Evolutionary conservation across 2,113 vertebrate genomes (phyloP), one percentile per base, ranked within the genome.

Genomic region (Misgurnus anguillicaudatus): DNA sequence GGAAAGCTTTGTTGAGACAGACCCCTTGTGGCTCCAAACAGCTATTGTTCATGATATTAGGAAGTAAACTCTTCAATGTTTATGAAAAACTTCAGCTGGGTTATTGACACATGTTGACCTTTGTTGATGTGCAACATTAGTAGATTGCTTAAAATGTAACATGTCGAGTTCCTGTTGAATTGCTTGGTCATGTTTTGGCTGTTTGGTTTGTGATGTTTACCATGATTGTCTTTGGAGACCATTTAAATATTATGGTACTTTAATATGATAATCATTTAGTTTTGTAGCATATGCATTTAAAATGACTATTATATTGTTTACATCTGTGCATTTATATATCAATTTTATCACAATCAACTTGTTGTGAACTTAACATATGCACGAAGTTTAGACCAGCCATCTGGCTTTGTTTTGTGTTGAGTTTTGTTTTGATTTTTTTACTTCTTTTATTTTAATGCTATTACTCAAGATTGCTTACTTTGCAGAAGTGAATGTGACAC

Each of bases 31-130:
- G 88, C 79, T 88, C 83, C 88, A 83, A 89, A 90, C 90, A 87
- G 89, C 87, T 87, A 86, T 1, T 65, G 87, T 91, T 87, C 82
- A 78, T 75, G 83, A 80, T 75, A n/a, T 86, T 78, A 86, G 80
- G 64, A 84, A 86, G 83, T 88, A 88, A 88, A 91, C 87, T 90
- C 85, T 88, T 90, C 88, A 5, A 55, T 80, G 42, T 74, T 61
- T 47, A 9, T 41, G 10, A 9, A 4, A 21, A 41, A 58, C 51
- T 58, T 72, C 10, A 39, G 67, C 4, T 53, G 7, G 48, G 4
- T 9, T 58, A 9, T 41, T 58, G 36, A 6, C 55, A 45, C 1
- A 0, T n/a, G 36, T 60, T 16, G 53, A 14, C 4, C 19, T 31
- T 16, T 61, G 19, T 74, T 36, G 41, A 47, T 62, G 6, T 72